Evolutionary conservation across 2,797 vertebrate species (phyloP).

Genomic region (Salarias fasciatus): DNA sequence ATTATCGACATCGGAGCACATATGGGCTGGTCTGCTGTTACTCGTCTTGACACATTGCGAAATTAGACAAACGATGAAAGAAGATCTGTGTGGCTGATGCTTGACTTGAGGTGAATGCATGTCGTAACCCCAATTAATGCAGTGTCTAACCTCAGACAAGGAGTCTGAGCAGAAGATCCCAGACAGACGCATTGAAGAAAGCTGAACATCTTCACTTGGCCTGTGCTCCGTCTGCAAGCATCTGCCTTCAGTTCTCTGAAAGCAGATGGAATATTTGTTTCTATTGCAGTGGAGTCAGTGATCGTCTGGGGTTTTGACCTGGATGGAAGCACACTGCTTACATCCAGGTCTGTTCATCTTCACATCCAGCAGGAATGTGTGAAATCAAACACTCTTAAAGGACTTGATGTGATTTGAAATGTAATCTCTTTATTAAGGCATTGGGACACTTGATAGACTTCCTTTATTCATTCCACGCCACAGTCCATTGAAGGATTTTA

Average conservation of each 20-base stretch:
- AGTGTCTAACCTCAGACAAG: conserved; percentile 5
- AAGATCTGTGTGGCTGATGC: conserved; percentile 68
- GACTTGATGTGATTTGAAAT: conserved; percentile 52
- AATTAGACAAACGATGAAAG: conserved; percentile 52
- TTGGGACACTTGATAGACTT: conserved; percentile 15
- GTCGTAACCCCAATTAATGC: conserved; percentile 69
- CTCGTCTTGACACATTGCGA: conserved; percentile 39
- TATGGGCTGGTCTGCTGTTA: conserved; percentile 53
- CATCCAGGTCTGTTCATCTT: conserved; percentile 24
- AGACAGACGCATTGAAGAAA: conserved; percentile 23
- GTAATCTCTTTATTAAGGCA: conserved; percentile 60
- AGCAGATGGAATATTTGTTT: no score
- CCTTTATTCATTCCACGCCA: conserved; percentile 23
- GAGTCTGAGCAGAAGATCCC: conserved; percentile 10
- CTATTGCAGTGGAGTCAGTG: no score
- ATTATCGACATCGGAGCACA: conserved; percentile 44
- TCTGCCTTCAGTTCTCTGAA: no score
- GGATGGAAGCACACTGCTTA: background rate
- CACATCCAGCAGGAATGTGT: conserved; percentile 35
- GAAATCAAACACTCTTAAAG: conserved; percentile 42
- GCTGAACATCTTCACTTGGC: conserved; percentile 3
- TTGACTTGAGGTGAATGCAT: conserved; percentile 59
- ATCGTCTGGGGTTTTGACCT: background rate
- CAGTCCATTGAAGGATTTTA: conserved; percentile 23
- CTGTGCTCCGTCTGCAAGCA: background rate